phyloP scores from a whole-genome alignment of 2,888 invertebrate genomes.

The Thera obeliscata region DNA sequence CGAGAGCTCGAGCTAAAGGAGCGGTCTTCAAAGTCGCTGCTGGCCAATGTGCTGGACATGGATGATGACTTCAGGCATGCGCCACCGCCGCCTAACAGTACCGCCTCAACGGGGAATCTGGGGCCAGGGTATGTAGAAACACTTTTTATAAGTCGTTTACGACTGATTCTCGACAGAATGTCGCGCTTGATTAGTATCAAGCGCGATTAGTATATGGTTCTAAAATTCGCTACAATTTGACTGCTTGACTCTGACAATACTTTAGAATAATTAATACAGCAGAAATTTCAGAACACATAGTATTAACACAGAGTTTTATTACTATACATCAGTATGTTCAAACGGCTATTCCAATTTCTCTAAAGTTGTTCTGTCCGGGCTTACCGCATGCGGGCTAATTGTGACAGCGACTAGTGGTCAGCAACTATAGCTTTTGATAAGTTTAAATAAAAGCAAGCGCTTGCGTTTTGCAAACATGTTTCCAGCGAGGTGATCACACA shows the following conservation, averaged over 20 bases:
- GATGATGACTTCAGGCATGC: constrained; percentile 96
- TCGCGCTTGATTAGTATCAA: no score
- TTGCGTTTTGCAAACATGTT: not conserved
- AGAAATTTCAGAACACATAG: no score
- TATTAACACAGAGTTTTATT: not conserved
- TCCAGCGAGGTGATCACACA: no score
- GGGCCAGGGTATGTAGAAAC: constrained; percentile 84
- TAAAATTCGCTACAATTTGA: no score
- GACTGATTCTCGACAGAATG: no score
- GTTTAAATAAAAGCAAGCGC: not conserved
- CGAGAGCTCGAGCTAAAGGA: constrained; percentile 96
- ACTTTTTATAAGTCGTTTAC: not conserved
- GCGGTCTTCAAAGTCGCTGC: constrained; percentile 95
- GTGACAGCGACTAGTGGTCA: no score
- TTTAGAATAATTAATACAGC: no score
- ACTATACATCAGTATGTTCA: not conserved
- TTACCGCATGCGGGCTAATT: no score
- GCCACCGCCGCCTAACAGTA: constrained; percentile 86
- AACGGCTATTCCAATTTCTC: not conserved
- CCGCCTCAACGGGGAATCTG: constrained; percentile 86
- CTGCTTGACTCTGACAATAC: no score
- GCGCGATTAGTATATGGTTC: no score
- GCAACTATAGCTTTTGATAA: not conserved
- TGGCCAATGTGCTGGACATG: constrained; percentile 97
- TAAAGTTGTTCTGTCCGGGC: no score